These are phyloP conservation scores for Abramis brama DNA, from an alignment of 2,113 vertebrate species.

Conservation along the genomic window DNA sequence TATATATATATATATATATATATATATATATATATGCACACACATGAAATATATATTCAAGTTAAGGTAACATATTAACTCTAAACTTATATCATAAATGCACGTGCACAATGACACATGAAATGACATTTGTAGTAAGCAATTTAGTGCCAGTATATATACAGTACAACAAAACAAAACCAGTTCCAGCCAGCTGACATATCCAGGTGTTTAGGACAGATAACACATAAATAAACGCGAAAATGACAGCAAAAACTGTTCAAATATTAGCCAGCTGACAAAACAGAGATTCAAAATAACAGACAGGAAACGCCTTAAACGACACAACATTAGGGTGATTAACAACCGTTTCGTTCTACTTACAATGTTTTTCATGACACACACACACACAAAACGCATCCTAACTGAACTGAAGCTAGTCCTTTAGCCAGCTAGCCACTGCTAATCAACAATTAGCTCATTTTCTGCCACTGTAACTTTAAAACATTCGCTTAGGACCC, in stretches of 20 bases:
- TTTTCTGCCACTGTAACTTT: constrained; percentile 11
- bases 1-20: not conserved
- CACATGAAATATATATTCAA: no score
- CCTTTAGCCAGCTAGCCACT: constrained; percentile 42
- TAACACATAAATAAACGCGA: not conserved
- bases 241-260: not conserved
- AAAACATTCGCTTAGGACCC: not conserved
- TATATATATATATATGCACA: not conserved
- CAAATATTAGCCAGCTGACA: not conserved
- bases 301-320: constrained; percentile 1
- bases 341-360: not conserved
- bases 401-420: constrained; percentile 13
- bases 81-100: no score
- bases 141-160: not conserved
- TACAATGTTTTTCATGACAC: not conserved
- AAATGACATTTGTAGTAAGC: not conserved
- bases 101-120: no score
- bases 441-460: constrained; percentile 31
- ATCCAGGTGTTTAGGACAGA: not conserved
- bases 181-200: not conserved
- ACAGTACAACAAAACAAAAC: not conserved
- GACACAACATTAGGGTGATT: not conserved
- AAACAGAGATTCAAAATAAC: not conserved
- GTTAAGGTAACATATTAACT: no score
- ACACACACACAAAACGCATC: not conserved